Evolutionary conservation across 1,140 invertebrate species (phyloP).

Genomic region (Drosophila athabasca): DNA sequence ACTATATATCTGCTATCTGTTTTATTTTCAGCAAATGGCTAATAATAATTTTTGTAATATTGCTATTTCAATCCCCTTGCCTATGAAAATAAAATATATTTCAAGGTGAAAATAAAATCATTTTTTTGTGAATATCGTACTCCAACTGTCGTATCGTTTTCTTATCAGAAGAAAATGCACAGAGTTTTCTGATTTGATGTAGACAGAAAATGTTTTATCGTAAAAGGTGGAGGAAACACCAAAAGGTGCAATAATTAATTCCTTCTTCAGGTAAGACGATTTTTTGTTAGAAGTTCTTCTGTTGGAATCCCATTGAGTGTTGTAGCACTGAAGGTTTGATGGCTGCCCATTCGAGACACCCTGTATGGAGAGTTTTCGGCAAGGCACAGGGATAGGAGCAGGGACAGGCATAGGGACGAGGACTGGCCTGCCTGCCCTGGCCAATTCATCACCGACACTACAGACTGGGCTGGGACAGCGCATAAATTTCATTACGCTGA

Average conservation of each 20-base stretch:
- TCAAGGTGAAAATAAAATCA: background rate
- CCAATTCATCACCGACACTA: slow-evolving; percentile 54
- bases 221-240: no score
- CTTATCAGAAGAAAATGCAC: slow-evolving; percentile 47
- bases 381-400: background rate
- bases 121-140: slow-evolving; percentile 33
- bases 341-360: slow-evolving; percentile 29
- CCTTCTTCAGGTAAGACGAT: slow-evolving; percentile 43
- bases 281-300: slow-evolving; percentile 9
- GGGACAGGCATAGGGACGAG: background rate
- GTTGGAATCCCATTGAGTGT: slow-evolving; percentile 1
- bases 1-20: no score
- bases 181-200: background rate
- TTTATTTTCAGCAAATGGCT: no score
- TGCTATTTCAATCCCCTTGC: no score
- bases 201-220: background rate
- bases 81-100: background rate
- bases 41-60: no score
- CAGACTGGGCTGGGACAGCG: slow-evolving; percentile 25
- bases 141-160: slow-evolving; percentile 31
- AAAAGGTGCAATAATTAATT: background rate
- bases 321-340: slow-evolving; percentile 36
- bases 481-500: slow-evolving; percentile 81
- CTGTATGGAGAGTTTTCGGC: slow-evolving; percentile 53
- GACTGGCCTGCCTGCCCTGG: background rate